Evolutionary conservation across 2,113 vertebrate species (phyloP).

Genomic region (Carlito syrichta): DNA sequence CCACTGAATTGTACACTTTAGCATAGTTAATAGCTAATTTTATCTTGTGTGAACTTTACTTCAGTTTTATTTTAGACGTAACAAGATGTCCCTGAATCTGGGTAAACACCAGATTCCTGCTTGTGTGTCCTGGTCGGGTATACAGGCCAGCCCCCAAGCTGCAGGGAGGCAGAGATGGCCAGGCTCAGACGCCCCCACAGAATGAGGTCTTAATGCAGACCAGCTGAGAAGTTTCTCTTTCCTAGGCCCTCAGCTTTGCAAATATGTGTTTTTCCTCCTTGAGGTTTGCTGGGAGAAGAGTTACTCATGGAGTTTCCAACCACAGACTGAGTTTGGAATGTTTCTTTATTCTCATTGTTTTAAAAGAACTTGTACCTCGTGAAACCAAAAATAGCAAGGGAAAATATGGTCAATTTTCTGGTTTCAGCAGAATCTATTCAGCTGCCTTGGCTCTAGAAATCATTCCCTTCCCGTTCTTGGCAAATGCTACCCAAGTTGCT

Average conservation of each 20-base stretch:
- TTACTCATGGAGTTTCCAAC: slow-evolving; percentile 68
- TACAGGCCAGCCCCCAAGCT: background rate
- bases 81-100: background rate
- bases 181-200: background rate
- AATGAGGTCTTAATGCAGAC: slow-evolving; percentile 4
- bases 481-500: background rate
- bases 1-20: background rate
- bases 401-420: slow-evolving; percentile 54
- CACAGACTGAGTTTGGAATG: slow-evolving; percentile 56
- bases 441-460: slow-evolving; percentile 42
- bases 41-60: slow-evolving; percentile 13
- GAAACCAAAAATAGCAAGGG: slow-evolving; percentile 65
- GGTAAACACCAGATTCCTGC: background rate
- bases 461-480: background rate
- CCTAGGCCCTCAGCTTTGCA: background rate
- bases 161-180: background rate
- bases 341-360: slow-evolving; percentile 66
- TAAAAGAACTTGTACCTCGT: slow-evolving; percentile 53
- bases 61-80: background rate
- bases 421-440: slow-evolving; percentile 60
- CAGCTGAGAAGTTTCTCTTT: slow-evolving; percentile 19
- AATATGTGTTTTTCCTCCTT: slow-evolving; percentile 19
- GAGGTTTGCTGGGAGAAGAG: slow-evolving; percentile 45
- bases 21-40: background rate
- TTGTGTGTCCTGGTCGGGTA: background rate